Evolutionary conservation across 2,113 vertebrate species (phyloP).

Genomic region (Rhombomys opimus): DNA sequence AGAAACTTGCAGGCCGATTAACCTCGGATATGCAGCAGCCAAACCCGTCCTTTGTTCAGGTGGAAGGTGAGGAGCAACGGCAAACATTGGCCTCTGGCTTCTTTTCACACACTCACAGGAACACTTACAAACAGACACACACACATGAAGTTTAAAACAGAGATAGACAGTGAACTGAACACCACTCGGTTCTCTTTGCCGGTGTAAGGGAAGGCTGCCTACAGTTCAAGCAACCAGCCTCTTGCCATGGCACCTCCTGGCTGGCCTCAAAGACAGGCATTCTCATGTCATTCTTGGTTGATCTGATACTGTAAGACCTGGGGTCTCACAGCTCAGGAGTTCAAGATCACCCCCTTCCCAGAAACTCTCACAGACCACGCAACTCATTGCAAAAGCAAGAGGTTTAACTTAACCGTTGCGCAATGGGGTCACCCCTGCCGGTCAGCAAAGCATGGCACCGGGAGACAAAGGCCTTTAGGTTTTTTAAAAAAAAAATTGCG

Average conservation of each 20-base stretch:
- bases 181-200: neutral
- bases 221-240: accelerated
- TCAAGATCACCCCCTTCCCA: no score
- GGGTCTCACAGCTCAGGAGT: no score
- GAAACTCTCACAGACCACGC: no score
- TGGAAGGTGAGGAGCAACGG: no score
- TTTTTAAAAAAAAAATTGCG: no score
- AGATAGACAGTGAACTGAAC: neutral
- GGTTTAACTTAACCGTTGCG: no score
- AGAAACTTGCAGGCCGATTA: no score
- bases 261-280: accelerated
- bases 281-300: accelerated
- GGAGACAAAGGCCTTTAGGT: no score
- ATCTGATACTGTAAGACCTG: no score
- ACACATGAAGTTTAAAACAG: neutral
- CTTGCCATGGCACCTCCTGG: neutral
- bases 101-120: neutral
- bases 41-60: neutral
- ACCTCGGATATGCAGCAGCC: neutral
- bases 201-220: neutral
- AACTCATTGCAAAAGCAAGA: no score
- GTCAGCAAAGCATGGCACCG: no score
- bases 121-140: neutral
- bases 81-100: neutral
- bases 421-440: no score